Conservation (phyloP, 2,113 vertebrate species). For the Calidris pugnax region DNA sequence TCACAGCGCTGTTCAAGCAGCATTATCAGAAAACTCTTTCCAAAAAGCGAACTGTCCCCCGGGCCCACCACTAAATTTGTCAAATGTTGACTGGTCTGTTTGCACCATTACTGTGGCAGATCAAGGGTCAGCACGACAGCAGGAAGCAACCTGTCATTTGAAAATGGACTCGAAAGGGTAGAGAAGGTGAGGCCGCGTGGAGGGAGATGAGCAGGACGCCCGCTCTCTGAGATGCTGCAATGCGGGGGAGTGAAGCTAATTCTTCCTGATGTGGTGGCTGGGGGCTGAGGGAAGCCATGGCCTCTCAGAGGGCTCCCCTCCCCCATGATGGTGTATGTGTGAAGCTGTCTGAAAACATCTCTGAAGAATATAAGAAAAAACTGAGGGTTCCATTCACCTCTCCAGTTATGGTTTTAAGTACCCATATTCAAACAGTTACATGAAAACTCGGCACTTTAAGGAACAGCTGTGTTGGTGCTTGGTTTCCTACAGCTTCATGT, state of each 20-base stretch:
- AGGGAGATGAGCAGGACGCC: neutral
- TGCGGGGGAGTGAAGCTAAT: neutral
- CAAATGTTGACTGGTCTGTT: neutral
- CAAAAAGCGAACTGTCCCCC: neutral
- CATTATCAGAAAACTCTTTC: neutral
- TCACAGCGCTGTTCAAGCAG: neutral
- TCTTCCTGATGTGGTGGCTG: neutral
- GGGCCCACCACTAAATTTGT: neutral
- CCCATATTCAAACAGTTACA: rapidly evolving
- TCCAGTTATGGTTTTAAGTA: neutral
- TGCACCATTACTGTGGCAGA: neutral
- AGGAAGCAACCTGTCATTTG: neutral
- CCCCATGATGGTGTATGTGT: neutral
- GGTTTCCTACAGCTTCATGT: neutral
- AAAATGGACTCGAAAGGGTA: neutral
- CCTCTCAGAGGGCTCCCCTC: neutral
- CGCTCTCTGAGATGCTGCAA: neutral
- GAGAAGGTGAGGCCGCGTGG: neutral
- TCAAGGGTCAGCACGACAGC: neutral
- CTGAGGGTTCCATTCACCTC: neutral
- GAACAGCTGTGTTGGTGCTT: neutral
- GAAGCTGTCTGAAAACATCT: neutral
- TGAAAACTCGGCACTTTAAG: neutral
- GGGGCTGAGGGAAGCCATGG: neutral
- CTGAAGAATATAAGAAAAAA: neutral